Conservation (phyloP, 2,113 vertebrate genomes). For the Motacilla alba region DNA sequence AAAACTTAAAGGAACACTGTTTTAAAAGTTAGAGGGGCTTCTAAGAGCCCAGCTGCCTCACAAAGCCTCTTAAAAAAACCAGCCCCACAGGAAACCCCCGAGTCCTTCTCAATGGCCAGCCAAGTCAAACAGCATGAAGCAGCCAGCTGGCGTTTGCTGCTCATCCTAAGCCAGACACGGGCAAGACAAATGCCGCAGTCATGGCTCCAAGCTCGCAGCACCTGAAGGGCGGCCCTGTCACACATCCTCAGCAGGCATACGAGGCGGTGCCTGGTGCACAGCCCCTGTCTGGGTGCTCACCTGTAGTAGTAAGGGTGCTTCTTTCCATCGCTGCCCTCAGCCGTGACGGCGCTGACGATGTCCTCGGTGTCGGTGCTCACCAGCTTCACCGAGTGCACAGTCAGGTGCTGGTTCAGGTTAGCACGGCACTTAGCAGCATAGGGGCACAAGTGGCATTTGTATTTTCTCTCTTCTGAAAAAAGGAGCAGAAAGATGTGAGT, state of each 20-base stretch:
- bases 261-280: neutral
- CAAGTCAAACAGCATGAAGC: neutral
- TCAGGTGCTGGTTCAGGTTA: conserved; percentile 98
- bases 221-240: neutral
- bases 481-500: neutral
- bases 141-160: neutral
- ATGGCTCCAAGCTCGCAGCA: neutral
- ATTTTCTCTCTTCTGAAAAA: conserved; percentile 94
- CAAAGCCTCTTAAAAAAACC: neutral
- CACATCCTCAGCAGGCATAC: neutral
- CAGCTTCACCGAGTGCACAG: conserved; percentile 97
- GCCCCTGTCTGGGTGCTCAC: conserved; percentile 62
- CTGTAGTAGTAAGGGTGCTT: conserved; percentile 96
- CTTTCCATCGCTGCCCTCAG: conserved; percentile 87
- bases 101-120: neutral
- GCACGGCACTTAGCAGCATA: conserved; percentile 98
- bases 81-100: neutral
- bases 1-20: neutral
- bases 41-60: neutral
- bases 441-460: conserved; percentile 99
- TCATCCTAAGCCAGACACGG: neutral
- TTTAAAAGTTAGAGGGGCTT: neutral
- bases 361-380: conserved; percentile 94
- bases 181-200: neutral
- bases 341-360: conserved; percentile 89